Evolutionary conservation across 2,888 invertebrate genomes (phyloP).

Genomic region (Cephalotes varians): DNA sequence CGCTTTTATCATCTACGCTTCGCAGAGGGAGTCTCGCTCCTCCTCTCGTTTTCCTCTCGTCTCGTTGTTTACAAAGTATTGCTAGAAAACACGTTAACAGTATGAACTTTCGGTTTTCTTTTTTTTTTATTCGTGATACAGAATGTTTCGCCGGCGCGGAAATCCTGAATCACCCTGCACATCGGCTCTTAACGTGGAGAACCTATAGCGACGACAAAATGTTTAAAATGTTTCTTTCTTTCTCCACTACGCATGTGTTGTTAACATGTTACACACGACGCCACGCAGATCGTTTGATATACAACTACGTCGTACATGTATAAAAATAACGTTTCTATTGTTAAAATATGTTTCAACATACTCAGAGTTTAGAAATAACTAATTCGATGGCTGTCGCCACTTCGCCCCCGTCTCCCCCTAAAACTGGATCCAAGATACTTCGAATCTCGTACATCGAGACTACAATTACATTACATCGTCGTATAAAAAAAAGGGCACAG

Average conservation of each 20-base stretch:
- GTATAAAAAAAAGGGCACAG: slow-evolving; percentile 58
- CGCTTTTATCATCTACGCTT: slow-evolving; percentile 6
- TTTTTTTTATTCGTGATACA: slow-evolving; percentile 37
- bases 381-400: slow-evolving; percentile 50
- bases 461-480: slow-evolving; percentile 43
- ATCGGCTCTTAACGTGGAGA: slow-evolving; percentile 5
- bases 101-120: slow-evolving; percentile 47
- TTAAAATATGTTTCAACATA: slow-evolving; percentile 59
- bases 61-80: slow-evolving; percentile 31
- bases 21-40: not conserved
- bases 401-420: not conserved
- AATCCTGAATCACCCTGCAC: slow-evolving; percentile 37
- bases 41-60: not conserved
- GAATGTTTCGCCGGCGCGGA: slow-evolving; percentile 11
- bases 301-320: slow-evolving; percentile 61
- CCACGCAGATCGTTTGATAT: slow-evolving; percentile 59
- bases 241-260: slow-evolving; percentile 33
- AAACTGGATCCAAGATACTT: slow-evolving; percentile 38
- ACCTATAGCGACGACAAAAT: slow-evolving; percentile 35
- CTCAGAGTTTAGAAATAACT: slow-evolving; percentile 47
- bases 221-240: slow-evolving; percentile 23
- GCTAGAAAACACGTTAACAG: slow-evolving; percentile 44
- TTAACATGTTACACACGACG: slow-evolving; percentile 56
- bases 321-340: slow-evolving; percentile 63
- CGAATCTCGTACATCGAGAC: slow-evolving; percentile 40